Evolutionary conservation across 2,888 invertebrate species (phyloP).

Genomic region (Hypercompe scribonia): DNA sequence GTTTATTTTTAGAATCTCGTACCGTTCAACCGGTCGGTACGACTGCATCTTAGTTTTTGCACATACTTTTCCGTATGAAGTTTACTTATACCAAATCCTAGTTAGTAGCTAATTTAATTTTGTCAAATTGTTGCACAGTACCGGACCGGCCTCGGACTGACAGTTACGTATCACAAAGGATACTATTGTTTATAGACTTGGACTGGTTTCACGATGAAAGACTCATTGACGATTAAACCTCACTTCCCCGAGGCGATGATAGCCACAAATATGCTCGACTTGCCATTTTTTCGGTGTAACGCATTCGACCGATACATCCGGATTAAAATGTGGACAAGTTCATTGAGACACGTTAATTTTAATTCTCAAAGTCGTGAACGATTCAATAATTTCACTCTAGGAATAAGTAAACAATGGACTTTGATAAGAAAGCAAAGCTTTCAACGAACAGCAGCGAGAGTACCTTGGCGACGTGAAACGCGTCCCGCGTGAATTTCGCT

Average conservation of each 20-base stretch:
- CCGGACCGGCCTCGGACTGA: conserved; percentile 27
- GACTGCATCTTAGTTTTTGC: conserved; percentile 30
- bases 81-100: conserved; percentile 25
- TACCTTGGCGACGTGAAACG: conserved; percentile 60
- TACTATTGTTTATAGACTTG: conserved; percentile 67
- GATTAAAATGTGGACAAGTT: conserved; percentile 35
- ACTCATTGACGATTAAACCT: conserved; percentile 66
- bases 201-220: conserved; percentile 70
- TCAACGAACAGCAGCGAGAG: conserved; percentile 59
- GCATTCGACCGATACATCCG: conserved; percentile 54
- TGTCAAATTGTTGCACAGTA: conserved; percentile 30
- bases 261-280: conserved; percentile 62
- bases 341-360: conserved; percentile 34
- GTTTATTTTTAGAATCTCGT: conserved; percentile 41
- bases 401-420: conserved; percentile 66
- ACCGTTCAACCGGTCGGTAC: conserved; percentile 31
- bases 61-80: conserved; percentile 24
- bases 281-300: conserved; percentile 59
- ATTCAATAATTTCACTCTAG: conserved; percentile 58
- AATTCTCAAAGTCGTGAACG: conserved; percentile 35
- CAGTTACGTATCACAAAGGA: conserved; percentile 60
- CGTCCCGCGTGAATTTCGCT: conserved; percentile 69
- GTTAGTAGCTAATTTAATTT: conserved; percentile 24
- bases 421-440: conserved; percentile 70
- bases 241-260: conserved; percentile 57